Percentiles rank a stretch among this genome's conserved stretches.
These are phyloP conservation scores for Mesaphorura yosii DNA, from an alignment of 1,140 invertebrate genomes.

Conservation along the genomic window DNA sequence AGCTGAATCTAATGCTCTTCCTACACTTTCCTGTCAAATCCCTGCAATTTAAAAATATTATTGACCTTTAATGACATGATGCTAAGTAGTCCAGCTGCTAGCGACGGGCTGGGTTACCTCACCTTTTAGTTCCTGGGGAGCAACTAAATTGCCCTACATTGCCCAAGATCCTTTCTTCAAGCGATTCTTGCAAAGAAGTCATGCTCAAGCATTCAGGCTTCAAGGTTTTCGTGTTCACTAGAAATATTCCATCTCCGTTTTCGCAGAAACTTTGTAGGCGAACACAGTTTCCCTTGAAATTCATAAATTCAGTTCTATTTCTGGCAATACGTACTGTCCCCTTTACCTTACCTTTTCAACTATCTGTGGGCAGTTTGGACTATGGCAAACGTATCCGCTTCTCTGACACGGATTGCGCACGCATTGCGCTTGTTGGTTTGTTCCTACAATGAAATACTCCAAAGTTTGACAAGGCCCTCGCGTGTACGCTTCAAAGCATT, in stretches of 20 bases:
- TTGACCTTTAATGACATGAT: not conserved
- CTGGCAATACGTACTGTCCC: not conserved
- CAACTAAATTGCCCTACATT: slow-evolving; percentile 15
- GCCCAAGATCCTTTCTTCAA: slow-evolving; percentile 1
- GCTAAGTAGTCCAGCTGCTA: not conserved
- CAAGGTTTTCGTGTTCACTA: not conserved
- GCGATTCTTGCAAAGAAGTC: not conserved
- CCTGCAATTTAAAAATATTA: slow-evolving; percentile 3
- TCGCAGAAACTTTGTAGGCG: not conserved
- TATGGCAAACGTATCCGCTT: slow-evolving; percentile 13
- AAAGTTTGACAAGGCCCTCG: slow-evolving; percentile 15
- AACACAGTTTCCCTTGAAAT: slow-evolving; percentile 3
- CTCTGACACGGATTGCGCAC: not conserved
- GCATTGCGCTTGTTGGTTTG: slow-evolving; percentile 2
- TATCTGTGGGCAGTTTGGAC: slow-evolving; percentile 2
- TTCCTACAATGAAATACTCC: slow-evolving; percentile 1
- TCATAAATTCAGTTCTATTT: not conserved
- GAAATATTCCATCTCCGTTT: not conserved
- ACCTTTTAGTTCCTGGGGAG: slow-evolving; percentile 7
- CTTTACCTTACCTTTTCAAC: not conserved
- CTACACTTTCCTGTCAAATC: slow-evolving; percentile 15
- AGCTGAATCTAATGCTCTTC: slow-evolving; percentile 3
- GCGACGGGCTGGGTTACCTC: not conserved
- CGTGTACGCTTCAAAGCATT: slow-evolving; percentile 17
- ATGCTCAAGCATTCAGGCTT: not conserved